Conservation (phyloP, 2,797 vertebrate species). For the Helostoma temminkii region DNA sequence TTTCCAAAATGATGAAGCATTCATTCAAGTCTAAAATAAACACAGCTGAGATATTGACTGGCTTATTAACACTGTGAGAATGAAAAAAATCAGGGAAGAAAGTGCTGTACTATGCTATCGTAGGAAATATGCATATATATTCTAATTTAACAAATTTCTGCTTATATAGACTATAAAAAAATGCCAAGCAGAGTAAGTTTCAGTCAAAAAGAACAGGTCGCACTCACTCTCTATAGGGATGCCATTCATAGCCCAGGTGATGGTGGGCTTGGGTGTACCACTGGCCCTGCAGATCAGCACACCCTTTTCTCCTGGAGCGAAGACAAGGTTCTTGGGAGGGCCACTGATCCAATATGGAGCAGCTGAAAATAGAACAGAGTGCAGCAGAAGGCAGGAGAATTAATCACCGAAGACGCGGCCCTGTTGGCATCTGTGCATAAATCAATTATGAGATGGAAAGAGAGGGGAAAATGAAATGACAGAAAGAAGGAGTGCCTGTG, state of each 20-base stretch:
- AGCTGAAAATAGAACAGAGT: conserved; percentile 81
- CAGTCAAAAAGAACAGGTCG: not conserved
- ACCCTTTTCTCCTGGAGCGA: conserved; percentile 92
- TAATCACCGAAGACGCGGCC: conserved; percentile 58
- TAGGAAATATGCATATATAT: too few species aligned
- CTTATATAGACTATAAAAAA: not conserved
- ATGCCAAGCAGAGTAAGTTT: not conserved
- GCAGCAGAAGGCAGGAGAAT: conserved; percentile 53
- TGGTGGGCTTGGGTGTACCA: conserved; percentile 92
- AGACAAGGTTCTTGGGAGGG: conserved; percentile 90
- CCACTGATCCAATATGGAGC: conserved; percentile 95
- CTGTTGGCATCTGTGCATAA: conserved; percentile 65
- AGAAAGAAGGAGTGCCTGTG: conserved; percentile 18
- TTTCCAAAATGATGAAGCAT: too few species aligned
- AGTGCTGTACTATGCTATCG: too few species aligned
- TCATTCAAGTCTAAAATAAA: too few species aligned
- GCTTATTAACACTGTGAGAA: too few species aligned
- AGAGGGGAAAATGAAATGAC: conserved; percentile 13
- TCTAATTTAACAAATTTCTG: too few species aligned
- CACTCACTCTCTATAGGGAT: conserved; percentile 93
- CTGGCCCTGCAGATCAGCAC: conserved; percentile 92
- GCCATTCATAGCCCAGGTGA: conserved; percentile 93
- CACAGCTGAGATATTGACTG: too few species aligned
- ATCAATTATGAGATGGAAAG: conserved; percentile 63
- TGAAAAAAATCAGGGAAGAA: too few species aligned